phyloP scores from a whole-genome alignment of 2,113 vertebrate species.

The Chloropsis cyanopogon region DNA sequence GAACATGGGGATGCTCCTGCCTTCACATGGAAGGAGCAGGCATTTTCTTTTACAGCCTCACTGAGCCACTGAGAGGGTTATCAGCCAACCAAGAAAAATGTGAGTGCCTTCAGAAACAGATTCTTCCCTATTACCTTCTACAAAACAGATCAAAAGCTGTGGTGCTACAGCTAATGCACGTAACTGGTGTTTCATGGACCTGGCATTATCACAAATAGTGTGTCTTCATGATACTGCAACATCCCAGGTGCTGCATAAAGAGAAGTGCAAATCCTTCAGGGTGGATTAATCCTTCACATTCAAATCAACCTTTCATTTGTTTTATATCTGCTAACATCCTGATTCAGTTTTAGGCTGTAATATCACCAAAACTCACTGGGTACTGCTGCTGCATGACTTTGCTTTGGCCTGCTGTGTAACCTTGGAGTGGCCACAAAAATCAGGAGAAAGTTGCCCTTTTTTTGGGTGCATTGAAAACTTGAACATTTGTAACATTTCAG shows the following conservation, averaged over 20 bases:
- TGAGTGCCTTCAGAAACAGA: neutral
- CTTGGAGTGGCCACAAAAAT: neutral
- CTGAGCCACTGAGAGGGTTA: too few species aligned
- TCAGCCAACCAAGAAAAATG: neutral
- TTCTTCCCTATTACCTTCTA: neutral
- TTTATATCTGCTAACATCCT: neutral
- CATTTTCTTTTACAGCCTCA: neutral
- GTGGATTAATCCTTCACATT: neutral
- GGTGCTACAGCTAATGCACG: neutral
- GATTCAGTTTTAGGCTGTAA: neutral
- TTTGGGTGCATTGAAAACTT: neutral
- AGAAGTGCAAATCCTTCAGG: neutral
- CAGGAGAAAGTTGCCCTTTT: rapidly evolving
- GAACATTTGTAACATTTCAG: neutral
- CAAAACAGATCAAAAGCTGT: neutral
- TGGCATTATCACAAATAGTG: neutral
- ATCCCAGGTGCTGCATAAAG: neutral
- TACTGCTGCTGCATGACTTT: neutral
- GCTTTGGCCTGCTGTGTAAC: neutral
- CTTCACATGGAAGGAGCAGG: neutral
- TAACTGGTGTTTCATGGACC: neutral
- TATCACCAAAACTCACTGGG: neutral
- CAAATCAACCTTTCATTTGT: neutral
- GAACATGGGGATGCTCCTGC: neutral
- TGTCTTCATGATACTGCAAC: neutral